phyloP scores from a whole-genome alignment of 2,888 invertebrate species.

The Anoncus sp. region DNA sequence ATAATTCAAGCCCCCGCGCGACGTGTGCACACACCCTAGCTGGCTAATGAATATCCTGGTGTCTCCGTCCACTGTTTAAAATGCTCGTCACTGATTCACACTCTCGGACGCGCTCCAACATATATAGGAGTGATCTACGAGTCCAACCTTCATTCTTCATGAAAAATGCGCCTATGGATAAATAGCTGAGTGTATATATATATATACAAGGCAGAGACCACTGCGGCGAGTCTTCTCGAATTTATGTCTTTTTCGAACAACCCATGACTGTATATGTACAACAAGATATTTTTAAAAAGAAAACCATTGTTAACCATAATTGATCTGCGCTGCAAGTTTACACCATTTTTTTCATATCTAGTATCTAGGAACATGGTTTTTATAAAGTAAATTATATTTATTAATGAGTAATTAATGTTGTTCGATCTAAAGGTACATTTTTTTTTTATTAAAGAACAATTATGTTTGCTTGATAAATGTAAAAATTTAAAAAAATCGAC shows the following conservation, averaged over 20 bases:
- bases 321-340: not conserved
- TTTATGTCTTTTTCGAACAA: not conserved
- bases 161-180: not conserved
- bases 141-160: conserved; percentile 42
- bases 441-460: too few relatives aligned
- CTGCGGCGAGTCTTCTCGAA: conserved; percentile 7
- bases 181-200: not conserved
- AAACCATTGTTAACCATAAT: not conserved
- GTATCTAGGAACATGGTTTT: too few relatives aligned
- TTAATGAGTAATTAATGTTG: too few relatives aligned
- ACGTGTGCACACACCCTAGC: conserved; percentile 49
- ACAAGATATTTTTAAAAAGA: not conserved
- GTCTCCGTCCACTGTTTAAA: conserved; percentile 66
- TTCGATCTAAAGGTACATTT: too few relatives aligned
- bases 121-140: conserved; percentile 60
- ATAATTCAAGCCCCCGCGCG: conserved; percentile 58
- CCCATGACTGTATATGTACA: not conserved
- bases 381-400: too few relatives aligned
- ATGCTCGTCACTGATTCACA: conserved; percentile 65
- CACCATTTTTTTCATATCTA: too few relatives aligned
- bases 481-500: not conserved
- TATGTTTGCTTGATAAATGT: too few relatives aligned
- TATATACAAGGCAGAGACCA: conserved; percentile 21
- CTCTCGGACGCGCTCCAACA: conserved; percentile 20
- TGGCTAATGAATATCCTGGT: conserved; percentile 70